These are phyloP conservation scores for Babyrousa celebensis DNA, from an alignment of 2,797 vertebrate genomes.

Conservation along the genomic window DNA sequence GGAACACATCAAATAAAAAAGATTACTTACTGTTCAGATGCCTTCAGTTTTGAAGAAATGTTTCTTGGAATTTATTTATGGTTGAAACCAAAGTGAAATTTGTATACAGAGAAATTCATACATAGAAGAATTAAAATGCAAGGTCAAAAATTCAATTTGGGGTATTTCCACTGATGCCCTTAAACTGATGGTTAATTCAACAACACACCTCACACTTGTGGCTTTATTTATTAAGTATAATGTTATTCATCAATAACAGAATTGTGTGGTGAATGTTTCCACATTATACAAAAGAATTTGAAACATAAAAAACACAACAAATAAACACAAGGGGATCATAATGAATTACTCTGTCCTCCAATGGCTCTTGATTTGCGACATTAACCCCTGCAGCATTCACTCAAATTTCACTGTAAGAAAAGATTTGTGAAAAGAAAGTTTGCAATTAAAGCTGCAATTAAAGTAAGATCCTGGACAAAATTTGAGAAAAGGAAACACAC, in stretches of 20 bases:
- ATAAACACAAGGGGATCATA: slow-evolving; percentile 19
- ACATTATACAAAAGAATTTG: neutral
- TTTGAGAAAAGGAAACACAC: neutral
- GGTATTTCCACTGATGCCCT: neutral
- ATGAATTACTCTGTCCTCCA: neutral
- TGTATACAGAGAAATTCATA: neutral
- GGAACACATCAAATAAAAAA: neutral
- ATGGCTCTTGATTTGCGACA: neutral
- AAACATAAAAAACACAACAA: slow-evolving; percentile 24
- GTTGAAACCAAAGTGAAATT: slow-evolving; percentile 31
- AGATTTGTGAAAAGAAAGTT: slow-evolving; percentile 7
- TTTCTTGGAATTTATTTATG: slow-evolving; percentile 39
- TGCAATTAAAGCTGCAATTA: slow-evolving; percentile 54
- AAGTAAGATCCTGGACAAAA: neutral
- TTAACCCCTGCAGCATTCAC: neutral
- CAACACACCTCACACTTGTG: neutral
- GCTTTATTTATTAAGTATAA: neutral
- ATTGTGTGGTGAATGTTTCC: neutral
- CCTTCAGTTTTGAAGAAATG: slow-evolving; percentile 31
- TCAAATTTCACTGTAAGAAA: neutral
- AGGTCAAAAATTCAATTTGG: neutral
- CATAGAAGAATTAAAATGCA: slow-evolving; percentile 46
- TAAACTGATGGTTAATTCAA: slow-evolving; percentile 16
- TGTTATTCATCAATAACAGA: neutral
- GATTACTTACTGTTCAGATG: neutral